A percentile compares a stretch with the other conserved stretches of the same genome.
Conservation (phyloP, 2,888 invertebrate species). For the Oscheius sp. region DNA sequence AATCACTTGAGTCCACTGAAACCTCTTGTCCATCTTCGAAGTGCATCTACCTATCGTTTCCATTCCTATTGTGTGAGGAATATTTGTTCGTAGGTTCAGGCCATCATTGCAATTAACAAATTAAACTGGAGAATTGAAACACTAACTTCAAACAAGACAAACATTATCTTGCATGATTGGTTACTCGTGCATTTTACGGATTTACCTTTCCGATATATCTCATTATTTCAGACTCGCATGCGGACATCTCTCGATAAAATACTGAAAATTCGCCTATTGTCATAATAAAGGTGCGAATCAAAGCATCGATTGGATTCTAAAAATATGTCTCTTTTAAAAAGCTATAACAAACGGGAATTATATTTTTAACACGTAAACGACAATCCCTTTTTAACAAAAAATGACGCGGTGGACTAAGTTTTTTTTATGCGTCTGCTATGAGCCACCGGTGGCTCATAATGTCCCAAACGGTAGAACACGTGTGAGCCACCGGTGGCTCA, state of each 20-base stretch:
- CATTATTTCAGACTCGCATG: conserved; percentile 46
- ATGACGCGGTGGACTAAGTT: no score
- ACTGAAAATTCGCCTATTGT: conserved; percentile 79
- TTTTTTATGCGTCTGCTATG: no score
- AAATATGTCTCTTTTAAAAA: conserved; percentile 27
- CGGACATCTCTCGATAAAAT: conserved; percentile 47
- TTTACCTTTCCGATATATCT: conserved; percentile 49
- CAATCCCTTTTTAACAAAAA: no score
- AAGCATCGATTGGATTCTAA: conserved; percentile 42
- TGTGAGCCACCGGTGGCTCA: background rate
- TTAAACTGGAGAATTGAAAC: conserved; percentile 93
- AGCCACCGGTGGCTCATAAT: background rate
- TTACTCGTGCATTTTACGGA: no score
- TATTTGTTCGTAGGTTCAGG: conserved; percentile 91
- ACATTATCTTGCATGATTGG: conserved; percentile 77
- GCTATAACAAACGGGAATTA: no score
- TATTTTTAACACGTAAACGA: no score
- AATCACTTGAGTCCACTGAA: conserved; percentile 79
- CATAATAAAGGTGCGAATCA: conserved; percentile 95
- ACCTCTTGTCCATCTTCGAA: background rate
- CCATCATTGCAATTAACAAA: conserved; percentile 98
- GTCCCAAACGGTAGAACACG: conserved; percentile 7
- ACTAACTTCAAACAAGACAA: conserved; percentile 96
- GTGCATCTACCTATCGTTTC: conserved; percentile 76
- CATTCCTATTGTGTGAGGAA: conserved; percentile 96